phyloP scores from a whole-genome alignment of 2,888 invertebrate species.

The Lepidochrysops patricia region DNA sequence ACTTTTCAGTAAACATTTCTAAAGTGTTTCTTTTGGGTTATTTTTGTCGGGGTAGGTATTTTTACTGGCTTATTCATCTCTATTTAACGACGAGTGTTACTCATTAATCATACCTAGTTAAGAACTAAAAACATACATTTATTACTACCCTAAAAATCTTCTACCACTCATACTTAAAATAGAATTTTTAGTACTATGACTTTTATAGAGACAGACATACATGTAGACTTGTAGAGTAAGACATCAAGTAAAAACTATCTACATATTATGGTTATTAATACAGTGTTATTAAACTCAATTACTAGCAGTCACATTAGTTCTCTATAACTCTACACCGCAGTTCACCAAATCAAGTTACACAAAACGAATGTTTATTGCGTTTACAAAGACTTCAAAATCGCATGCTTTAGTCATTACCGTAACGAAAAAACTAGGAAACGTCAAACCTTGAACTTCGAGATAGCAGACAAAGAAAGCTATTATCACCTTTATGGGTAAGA shows the following conservation, averaged over 20 bases:
- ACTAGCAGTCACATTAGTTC: background rate
- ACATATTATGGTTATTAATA: too few species aligned
- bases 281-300: constrained; percentile 1
- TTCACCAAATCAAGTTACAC: background rate
- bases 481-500: constrained; percentile 15
- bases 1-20: background rate
- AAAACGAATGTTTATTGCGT: background rate
- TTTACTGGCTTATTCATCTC: too few species aligned
- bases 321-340: too few species aligned
- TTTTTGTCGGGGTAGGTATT: background rate
- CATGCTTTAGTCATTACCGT: background rate
- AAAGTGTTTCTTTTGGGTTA: background rate
- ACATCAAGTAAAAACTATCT: constrained; percentile 3
- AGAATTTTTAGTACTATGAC: too few species aligned
- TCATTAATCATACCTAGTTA: too few species aligned
- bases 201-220: background rate
- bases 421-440: constrained; percentile 18
- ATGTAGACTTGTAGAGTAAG: background rate
- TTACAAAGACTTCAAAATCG: constrained; percentile 1
- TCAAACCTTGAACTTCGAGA: constrained; percentile 26
- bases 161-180: too few species aligned
- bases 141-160: too few species aligned
- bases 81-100: too few species aligned
- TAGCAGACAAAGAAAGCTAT: constrained; percentile 14
- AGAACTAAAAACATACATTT: background rate